Conservation (phyloP, 2,797 vertebrate species). For the Phataginus tetradactyla region DNA sequence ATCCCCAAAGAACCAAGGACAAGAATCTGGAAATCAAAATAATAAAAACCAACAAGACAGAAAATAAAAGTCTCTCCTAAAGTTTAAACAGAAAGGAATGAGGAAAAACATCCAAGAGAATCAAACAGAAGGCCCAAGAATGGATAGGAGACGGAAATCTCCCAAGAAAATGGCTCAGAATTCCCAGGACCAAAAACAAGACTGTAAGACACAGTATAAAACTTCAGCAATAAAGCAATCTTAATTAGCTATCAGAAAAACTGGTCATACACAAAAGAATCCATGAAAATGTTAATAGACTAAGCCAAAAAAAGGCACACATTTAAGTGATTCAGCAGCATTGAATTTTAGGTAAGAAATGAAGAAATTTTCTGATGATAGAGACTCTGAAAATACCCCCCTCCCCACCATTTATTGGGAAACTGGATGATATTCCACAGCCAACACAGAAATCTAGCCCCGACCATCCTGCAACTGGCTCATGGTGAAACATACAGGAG, state of each 20-base stretch:
- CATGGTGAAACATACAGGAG: background rate
- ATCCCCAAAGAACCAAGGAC: background rate
- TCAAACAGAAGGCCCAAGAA: background rate
- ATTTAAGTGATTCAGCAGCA: background rate
- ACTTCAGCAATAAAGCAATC: background rate
- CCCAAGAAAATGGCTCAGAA: background rate
- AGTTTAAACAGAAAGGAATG: constrained; percentile 35
- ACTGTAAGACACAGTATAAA: background rate
- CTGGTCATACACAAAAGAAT: background rate
- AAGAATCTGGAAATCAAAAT: background rate
- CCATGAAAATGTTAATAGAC: background rate
- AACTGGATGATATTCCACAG: background rate
- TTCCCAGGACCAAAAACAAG: background rate
- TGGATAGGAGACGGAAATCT: background rate
- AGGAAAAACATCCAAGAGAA: background rate
- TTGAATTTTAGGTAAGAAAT: background rate
- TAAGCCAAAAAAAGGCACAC: no score
- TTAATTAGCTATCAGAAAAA: background rate
- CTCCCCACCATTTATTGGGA: no score
- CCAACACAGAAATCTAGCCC: background rate
- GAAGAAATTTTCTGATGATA: background rate
- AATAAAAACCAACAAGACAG: background rate
- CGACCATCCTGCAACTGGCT: no score
- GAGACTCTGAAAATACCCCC: background rate
- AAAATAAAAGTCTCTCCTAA: background rate